These are phyloP conservation scores for Craseonycteris thonglongyai DNA, from an alignment of 2,113 vertebrate genomes.

Conservation along the genomic window DNA sequence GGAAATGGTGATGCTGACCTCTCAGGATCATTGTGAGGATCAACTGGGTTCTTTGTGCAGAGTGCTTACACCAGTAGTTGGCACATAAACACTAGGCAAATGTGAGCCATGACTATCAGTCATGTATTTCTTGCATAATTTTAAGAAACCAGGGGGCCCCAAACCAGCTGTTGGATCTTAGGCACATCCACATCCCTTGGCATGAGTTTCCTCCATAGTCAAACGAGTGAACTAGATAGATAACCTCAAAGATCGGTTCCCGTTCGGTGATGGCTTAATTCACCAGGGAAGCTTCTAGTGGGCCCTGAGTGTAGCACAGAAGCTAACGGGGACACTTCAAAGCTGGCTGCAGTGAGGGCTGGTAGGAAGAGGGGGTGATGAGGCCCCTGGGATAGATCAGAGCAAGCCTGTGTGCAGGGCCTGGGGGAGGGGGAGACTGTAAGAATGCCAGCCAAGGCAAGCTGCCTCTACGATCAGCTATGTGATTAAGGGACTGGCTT, in stretches of 20 bases:
- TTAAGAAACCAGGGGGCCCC: neutral
- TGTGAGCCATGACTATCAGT: neutral
- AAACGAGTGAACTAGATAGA: constrained; percentile 20
- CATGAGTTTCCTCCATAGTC: neutral
- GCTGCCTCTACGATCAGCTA: neutral
- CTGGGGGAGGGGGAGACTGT: neutral
- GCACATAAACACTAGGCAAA: neutral
- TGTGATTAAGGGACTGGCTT: constrained; percentile 56
- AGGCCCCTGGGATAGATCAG: neutral
- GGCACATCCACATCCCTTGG: neutral
- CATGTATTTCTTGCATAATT: neutral
- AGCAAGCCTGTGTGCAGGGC: neutral
- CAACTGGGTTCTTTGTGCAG: neutral
- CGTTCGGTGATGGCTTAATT: neutral
- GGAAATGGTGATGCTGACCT: neutral
- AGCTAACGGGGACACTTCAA: constrained; percentile 38
- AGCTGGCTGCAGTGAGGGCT: neutral
- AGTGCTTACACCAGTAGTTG: neutral
- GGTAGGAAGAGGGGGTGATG: neutral
- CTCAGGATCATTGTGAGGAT: neutral
- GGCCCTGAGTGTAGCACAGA: neutral
- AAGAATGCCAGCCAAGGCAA: neutral
- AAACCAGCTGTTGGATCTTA: neutral
- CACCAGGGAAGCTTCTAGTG: neutral
- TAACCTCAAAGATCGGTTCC: neutral